Percentiles rank a stretch among this genome's conserved stretches.
Evolutionary conservation across 2,113 vertebrate species (phyloP).

Genomic region (Steatornis caripensis): DNA sequence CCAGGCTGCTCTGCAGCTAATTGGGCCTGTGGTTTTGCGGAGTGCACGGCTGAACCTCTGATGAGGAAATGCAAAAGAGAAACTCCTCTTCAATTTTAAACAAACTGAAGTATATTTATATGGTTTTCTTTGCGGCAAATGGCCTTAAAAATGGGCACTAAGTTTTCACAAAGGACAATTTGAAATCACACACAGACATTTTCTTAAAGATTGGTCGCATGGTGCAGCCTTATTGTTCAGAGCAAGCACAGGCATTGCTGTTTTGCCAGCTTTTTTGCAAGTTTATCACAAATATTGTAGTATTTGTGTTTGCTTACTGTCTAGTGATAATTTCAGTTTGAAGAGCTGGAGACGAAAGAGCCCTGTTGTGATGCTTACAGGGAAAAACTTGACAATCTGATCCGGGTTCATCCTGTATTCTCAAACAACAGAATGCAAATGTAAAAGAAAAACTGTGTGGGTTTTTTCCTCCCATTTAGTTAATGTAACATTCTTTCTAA

Average conservation of each 20-base stretch:
- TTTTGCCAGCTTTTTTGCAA: background rate
- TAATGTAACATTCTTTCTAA: background rate
- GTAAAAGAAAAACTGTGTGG: background rate
- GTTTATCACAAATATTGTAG: background rate
- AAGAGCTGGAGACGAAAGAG: background rate
- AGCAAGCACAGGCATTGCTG: background rate
- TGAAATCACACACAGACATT: rapidly evolving
- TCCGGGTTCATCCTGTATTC: background rate
- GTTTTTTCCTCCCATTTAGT: background rate
- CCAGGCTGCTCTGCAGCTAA: background rate
- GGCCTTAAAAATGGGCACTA: background rate
- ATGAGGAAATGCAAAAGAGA: background rate
- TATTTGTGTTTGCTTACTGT: background rate
- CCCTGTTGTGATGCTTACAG: background rate
- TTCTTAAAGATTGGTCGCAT: background rate
- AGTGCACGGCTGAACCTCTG: background rate
- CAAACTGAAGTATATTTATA: background rate
- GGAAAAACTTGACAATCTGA: background rate
- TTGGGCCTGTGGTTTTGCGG: background rate
- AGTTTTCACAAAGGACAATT: background rate
- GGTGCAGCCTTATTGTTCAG: background rate
- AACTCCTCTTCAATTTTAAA: background rate
- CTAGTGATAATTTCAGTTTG: background rate
- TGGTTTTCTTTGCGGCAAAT: background rate
- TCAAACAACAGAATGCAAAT: background rate